Percentiles rank a stretch among this genome's conserved stretches.
These are phyloP conservation scores for Phalera bucephala DNA, from an alignment of 2,888 invertebrate species.

Conservation along the genomic window DNA sequence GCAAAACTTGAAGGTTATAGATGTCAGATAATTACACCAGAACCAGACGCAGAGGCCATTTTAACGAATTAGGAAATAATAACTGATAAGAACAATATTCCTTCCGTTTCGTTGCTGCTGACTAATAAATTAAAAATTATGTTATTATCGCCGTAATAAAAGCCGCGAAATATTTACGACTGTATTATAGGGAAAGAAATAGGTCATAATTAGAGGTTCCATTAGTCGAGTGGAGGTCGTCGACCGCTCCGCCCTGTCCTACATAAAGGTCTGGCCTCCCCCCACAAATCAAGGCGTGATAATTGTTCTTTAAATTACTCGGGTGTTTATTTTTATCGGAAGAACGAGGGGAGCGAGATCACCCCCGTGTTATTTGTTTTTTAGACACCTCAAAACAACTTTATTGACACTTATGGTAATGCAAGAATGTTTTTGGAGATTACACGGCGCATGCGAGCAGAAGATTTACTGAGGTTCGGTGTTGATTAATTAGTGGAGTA, in stretches of 20 bases:
- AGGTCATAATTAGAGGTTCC: conserved; percentile 40
- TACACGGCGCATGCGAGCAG: not conserved
- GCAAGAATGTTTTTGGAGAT: not conserved
- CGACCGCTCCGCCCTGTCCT: conserved; percentile 38
- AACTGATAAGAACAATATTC: too few species aligned
- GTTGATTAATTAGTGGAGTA: too few species aligned
- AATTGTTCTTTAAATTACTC: conserved; percentile 41
- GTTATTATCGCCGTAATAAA: conserved; percentile 16
- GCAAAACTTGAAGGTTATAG: too few species aligned
- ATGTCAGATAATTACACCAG: too few species aligned
- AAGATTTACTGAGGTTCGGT: too few species aligned
- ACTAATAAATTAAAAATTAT: not conserved
- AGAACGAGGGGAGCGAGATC: conserved; percentile 15
- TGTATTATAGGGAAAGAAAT: conserved; percentile 24
- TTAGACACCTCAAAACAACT: conserved; percentile 8
- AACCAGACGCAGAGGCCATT: too few species aligned
- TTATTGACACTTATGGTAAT: not conserved
- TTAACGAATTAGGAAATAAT: too few species aligned
- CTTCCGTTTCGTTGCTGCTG: too few species aligned
- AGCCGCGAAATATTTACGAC: conserved; percentile 30
- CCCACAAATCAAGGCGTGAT: conserved; percentile 39
- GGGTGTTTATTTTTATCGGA: conserved; percentile 31
- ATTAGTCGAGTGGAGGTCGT: conserved; percentile 36
- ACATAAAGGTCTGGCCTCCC: conserved; percentile 39
- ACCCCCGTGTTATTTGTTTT: conserved; percentile 16